These are phyloP conservation scores for Plebejus melissa DNA, from an alignment of 2,888 invertebrate genomes.

Conservation along the genomic window DNA sequence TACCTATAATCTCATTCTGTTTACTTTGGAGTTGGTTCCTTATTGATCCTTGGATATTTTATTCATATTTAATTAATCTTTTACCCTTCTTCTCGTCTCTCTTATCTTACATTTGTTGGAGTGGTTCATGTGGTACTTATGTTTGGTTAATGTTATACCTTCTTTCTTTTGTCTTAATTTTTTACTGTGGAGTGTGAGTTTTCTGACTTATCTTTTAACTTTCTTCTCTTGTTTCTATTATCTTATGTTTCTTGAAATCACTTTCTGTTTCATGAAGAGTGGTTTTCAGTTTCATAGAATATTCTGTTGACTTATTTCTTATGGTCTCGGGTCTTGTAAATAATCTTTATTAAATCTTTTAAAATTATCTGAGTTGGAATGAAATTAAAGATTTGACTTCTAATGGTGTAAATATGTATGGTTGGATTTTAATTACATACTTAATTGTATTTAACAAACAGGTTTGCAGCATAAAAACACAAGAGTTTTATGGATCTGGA, in stretches of 20 bases:
- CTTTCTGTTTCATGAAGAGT: not conserved
- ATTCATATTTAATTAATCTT: not conserved
- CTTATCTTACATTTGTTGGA: slow-evolving; percentile 32
- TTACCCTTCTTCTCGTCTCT: not conserved
- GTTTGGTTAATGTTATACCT: slow-evolving; percentile 9
- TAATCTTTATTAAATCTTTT: not conserved
- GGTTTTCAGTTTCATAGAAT: not conserved
- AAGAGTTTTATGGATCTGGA: too few relatives aligned
- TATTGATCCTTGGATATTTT: not conserved
- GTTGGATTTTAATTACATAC: not conserved
- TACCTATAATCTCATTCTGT: slow-evolving; percentile 37
- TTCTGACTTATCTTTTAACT: not conserved
- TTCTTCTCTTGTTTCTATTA: not conserved
- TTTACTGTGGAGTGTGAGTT: not conserved
- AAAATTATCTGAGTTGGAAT: not conserved
- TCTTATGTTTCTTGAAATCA: not conserved
- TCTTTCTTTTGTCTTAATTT: not conserved
- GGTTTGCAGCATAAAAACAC: too few relatives aligned
- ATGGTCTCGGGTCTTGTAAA: not conserved
- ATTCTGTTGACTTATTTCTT: not conserved
- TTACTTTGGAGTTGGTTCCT: slow-evolving; percentile 6
- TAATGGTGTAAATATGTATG: not conserved
- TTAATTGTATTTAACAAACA: too few relatives aligned
- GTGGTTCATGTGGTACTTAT: slow-evolving; percentile 32
- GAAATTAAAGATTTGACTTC: not conserved